Evolutionary conservation across 2,888 invertebrate species (phyloP).

Genomic region (Macaria notata): DNA sequence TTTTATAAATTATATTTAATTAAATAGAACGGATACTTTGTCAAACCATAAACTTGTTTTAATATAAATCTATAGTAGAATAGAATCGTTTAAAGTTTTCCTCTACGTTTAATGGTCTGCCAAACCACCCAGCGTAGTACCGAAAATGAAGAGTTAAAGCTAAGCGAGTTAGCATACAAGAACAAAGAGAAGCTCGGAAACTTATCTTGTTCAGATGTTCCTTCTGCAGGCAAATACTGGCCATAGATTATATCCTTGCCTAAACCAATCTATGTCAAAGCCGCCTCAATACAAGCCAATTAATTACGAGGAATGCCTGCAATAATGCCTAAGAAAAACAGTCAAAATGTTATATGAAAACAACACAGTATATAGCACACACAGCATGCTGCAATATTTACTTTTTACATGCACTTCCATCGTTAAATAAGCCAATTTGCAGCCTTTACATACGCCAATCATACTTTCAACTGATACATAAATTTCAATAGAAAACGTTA

Average conservation of each 20-base stretch:
- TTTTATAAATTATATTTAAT: too few relatives aligned
- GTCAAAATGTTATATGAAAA: slow-evolving; percentile 31
- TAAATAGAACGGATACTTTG: too few relatives aligned
- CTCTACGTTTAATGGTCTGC: slow-evolving; percentile 1
- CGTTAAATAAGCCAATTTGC: slow-evolving; percentile 30
- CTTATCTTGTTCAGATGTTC: slow-evolving; percentile 31
- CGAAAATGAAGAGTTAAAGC: slow-evolving; percentile 25
- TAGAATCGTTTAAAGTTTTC: too few relatives aligned
- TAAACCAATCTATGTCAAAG: slow-evolving; percentile 21
- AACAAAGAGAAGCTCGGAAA: slow-evolving; percentile 26
- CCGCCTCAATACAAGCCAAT: slow-evolving; percentile 29
- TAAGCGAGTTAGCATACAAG: slow-evolving; percentile 25
- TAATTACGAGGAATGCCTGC: slow-evolving; percentile 28
- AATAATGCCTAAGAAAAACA: slow-evolving; percentile 27
- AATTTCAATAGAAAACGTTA: background rate
- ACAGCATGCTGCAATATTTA: slow-evolving; percentile 24
- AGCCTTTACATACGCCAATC: slow-evolving; percentile 21
- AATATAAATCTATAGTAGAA: too few relatives aligned
- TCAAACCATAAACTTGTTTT: too few relatives aligned
- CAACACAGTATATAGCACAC: slow-evolving; percentile 23
- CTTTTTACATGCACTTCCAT: slow-evolving; percentile 27
- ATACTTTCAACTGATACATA: slow-evolving; percentile 13
- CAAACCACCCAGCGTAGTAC: slow-evolving; percentile 12
- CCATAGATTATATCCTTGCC: slow-evolving; percentile 18
- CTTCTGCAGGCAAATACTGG: slow-evolving; percentile 20